phyloP scores from a whole-genome alignment of 2,888 invertebrate species.

The Apotomis turbidana region DNA sequence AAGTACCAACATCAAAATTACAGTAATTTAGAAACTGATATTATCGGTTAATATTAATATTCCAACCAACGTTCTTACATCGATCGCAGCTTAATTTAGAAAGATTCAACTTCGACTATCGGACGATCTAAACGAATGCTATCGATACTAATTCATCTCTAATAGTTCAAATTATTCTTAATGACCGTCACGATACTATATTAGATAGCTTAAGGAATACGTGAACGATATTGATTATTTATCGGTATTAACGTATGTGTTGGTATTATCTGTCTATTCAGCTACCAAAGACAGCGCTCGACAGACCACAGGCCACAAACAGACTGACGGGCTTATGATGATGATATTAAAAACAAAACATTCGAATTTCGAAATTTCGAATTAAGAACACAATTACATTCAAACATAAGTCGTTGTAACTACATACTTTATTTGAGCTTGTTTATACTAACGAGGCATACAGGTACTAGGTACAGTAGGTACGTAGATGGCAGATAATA shows the following conservation, averaged over 20 bases:
- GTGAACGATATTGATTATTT: too few species aligned
- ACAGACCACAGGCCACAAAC: too few species aligned
- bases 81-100: constrained; percentile 21
- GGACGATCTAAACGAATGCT: constrained; percentile 14
- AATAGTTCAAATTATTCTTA: constrained; percentile 44
- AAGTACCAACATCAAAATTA: constrained; percentile 6
- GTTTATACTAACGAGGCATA: constrained; percentile 7
- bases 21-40: constrained; percentile 16
- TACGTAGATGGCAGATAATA: constrained; percentile 43
- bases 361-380: neutral
- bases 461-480: neutral
- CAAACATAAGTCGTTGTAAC: neutral
- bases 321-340: too few species aligned
- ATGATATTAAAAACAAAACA: neutral
- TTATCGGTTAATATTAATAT: constrained; percentile 12
- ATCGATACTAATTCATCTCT: constrained; percentile 17
- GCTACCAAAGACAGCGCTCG: too few species aligned
- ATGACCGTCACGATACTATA: constrained; percentile 46
- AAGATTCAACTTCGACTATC: constrained; percentile 17
- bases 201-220: too few species aligned
- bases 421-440: neutral
- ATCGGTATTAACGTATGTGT: too few species aligned
- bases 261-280: too few species aligned
- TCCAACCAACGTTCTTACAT: constrained; percentile 17
- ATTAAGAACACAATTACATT: neutral